Evolutionary conservation across 2,113 vertebrate species (phyloP).

Genomic region (Cygnus buccinator): DNA sequence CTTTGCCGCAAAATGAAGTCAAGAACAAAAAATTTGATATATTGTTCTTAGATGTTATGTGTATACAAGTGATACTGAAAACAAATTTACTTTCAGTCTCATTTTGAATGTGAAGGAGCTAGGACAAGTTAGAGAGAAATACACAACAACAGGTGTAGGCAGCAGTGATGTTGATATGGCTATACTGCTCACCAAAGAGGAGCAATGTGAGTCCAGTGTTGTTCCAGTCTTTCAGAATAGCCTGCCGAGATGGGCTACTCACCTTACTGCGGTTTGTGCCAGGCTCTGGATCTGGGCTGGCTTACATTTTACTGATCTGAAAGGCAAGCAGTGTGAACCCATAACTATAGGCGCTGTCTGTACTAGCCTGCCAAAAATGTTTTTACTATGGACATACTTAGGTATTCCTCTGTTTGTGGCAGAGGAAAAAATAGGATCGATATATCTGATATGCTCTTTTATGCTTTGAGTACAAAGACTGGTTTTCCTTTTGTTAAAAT

Average conservation of each 20-base stretch:
- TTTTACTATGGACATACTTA: background rate
- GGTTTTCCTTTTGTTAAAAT: background rate
- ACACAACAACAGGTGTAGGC: background rate
- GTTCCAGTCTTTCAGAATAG: background rate
- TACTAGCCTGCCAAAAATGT: background rate
- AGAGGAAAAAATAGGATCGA: background rate
- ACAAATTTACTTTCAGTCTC: background rate
- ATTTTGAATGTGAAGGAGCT: background rate
- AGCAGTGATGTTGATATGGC: background rate
- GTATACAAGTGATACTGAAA: background rate
- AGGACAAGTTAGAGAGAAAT: background rate
- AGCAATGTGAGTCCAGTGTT: background rate
- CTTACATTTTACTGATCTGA: background rate
- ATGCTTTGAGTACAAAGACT: background rate
- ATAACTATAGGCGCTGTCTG: background rate
- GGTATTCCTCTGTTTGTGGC: background rate
- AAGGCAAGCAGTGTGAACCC: background rate
- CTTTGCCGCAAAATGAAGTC: too few species aligned
- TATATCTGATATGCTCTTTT: background rate
- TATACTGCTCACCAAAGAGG: background rate
- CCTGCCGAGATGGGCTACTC: background rate
- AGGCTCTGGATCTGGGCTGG: background rate
- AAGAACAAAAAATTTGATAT: background rate
- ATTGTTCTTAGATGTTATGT: background rate
- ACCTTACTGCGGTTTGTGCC: background rate